A percentile compares a stretch with the other conserved stretches of the same genome.
Conservation (phyloP, 2,113 vertebrate species). For the Gallinago media region DNA sequence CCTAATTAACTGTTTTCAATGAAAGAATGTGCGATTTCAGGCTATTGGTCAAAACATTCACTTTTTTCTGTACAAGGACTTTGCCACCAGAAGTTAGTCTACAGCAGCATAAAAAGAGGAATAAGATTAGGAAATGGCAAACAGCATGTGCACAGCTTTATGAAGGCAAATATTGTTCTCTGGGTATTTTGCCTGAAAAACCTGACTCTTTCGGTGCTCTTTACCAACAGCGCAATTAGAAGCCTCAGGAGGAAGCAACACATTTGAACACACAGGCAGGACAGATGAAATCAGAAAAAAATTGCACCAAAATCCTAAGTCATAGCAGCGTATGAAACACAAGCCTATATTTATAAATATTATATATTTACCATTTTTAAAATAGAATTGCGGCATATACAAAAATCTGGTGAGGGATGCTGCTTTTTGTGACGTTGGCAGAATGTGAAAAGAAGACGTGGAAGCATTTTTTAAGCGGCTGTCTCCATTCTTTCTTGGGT, state of each 20-base stretch:
- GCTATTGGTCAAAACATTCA: constrained; percentile 68
- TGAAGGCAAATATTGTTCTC: constrained; percentile 46
- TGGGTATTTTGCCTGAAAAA: constrained; percentile 18
- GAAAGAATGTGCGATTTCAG: constrained; percentile 80
- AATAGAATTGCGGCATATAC: neutral
- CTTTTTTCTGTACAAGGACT: constrained; percentile 69
- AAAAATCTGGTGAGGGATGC: neutral
- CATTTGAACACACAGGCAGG: neutral
- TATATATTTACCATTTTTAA: neutral
- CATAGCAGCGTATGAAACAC: neutral
- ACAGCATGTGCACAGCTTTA: constrained; percentile 1
- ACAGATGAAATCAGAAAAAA: neutral
- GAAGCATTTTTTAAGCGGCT: neutral
- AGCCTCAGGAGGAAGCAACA: neutral
- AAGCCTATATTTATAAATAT: neutral
- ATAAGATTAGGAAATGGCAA: constrained; percentile 44
- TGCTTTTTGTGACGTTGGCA: neutral
- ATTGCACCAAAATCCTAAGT: neutral
- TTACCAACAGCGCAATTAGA: neutral
- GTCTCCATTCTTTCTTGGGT: neutral
- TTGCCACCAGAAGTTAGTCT: constrained; percentile 61
- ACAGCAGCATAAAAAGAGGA: neutral
- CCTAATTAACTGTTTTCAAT: constrained; percentile 88
- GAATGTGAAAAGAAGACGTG: neutral
- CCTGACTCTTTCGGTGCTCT: neutral